Percentiles rank a stretch among this genome's conserved stretches.
Conservation (phyloP, 1,140 invertebrate species). For the Fopius arisanus region DNA sequence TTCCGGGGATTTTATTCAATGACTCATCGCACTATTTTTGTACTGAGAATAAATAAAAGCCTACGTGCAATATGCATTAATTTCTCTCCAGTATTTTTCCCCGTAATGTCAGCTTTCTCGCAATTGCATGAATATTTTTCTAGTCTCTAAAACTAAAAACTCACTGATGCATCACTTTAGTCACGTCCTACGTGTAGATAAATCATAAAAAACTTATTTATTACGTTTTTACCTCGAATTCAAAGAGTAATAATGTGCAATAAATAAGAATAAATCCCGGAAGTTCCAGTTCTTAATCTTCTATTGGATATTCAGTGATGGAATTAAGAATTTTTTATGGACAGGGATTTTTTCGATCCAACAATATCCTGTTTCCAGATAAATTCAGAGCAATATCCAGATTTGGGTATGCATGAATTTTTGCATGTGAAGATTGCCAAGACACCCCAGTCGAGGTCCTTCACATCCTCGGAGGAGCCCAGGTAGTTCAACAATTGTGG, state of each 20-base stretch:
- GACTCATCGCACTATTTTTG: neutral
- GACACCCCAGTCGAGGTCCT: conserved; percentile 89
- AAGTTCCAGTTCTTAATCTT: neutral
- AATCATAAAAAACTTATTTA: too few species aligned
- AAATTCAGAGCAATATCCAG: conserved; percentile 78
- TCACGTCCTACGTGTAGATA: too few species aligned
- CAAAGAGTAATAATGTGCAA: neutral
- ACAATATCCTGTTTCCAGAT: conserved; percentile 88
- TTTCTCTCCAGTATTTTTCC: neutral
- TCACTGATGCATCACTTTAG: too few species aligned
- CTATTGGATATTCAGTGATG: neutral
- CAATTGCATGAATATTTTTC: too few species aligned
- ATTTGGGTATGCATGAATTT: conserved; percentile 73
- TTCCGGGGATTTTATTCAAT: neutral
- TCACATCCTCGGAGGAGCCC: conserved; percentile 72
- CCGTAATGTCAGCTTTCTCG: too few species aligned
- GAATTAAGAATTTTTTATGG: neutral
- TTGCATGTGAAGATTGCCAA: conserved; percentile 86
- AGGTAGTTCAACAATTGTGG: conserved; percentile 86
- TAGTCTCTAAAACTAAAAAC: too few species aligned
- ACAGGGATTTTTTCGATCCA: neutral
- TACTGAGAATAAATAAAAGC: neutral
- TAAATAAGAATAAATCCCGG: neutral
- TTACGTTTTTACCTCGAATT: too few species aligned
- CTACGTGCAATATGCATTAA: neutral